Evolutionary conservation across 2,888 invertebrate species (phyloP), one percentile per base, ranked within the genome.

Genomic region (Plebejus anna): DNA sequence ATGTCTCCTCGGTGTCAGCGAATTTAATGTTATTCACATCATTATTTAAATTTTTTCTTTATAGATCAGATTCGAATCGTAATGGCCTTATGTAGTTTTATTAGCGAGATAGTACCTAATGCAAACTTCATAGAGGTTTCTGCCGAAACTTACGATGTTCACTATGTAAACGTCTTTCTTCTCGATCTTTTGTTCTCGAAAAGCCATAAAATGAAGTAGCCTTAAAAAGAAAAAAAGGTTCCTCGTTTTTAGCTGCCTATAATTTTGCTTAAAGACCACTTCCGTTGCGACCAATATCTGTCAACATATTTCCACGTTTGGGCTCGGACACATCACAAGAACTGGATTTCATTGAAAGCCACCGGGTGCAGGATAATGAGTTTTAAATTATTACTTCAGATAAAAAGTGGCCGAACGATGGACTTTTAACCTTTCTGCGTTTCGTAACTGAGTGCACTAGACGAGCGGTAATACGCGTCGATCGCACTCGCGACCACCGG

Each of bases 381-480:
- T 91, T 91, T 92, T 92, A 93, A 93, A 92, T 94, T 92, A 93
- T 92, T 90, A 89, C 89, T 86, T 89, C 87, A 87, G 89, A 90
- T 90, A 93, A 93, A 93, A 93, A 92, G 90, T 92, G 86, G 86
- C 85, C 84, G 84, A 82, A 80, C 84, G 84, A 84, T 85, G 85
- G 82, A 80, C 86, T 82, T 85, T 86, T 89, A 91, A 91, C 90
- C 90, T 92, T 91, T 91, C 88, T 88, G 86, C 87, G 86, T 84
- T 83, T 87, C 82, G 84, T 89, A 86, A 87, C 86, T 87, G 87
- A 87, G 84, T 85, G 85, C 83, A 82, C 83, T 84, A 81, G 82
- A 86, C 85, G 84, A 82, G 80, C 83, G 79, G 83, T 82, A 79
- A 73, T 73, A 55, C 73, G 73, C 47, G 16, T 51, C 51, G 42